These are phyloP conservation scores for Aythya baeri DNA, from an alignment of 2,113 vertebrate genomes.

Conservation along the genomic window DNA sequence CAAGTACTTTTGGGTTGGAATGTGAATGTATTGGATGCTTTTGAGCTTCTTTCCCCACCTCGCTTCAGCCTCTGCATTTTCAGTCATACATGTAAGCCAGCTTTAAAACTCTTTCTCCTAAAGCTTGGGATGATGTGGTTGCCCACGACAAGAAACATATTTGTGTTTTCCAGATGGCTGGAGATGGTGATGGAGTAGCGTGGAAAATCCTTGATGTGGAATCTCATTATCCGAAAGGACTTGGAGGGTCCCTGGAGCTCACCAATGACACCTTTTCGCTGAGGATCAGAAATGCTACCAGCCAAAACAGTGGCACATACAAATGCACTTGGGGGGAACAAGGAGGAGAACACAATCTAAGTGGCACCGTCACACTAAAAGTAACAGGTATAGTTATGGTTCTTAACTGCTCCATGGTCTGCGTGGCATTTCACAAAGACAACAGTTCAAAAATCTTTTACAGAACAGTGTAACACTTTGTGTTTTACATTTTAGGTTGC, in stretches of 20 bases:
- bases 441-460: neutral
- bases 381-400: conserved; percentile 75
- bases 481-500: conserved; percentile 72
- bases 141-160: neutral
- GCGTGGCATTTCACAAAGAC: fast-evolving
- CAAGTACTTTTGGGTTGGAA: neutral
- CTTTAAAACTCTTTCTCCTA: neutral
- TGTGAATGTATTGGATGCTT: neutral
- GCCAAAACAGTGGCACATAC: conserved; percentile 55
- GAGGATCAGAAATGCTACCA: conserved; percentile 65
- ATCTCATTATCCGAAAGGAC: neutral
- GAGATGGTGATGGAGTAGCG: neutral
- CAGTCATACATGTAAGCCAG: fast-evolving
- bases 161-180: conserved; percentile 63
- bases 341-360: conserved; percentile 43
- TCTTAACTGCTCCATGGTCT: neutral
- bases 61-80: neutral
- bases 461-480: neutral
- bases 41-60: neutral
- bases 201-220: conserved; percentile 16
- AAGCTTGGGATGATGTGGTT: neutral
- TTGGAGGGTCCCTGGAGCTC: neutral
- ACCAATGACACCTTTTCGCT: conserved; percentile 42
- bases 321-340: conserved; percentile 52
- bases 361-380: conserved; percentile 48